Conservation (phyloP, 2,888 invertebrate species). For the Macrosiphum euphorbiae region DNA sequence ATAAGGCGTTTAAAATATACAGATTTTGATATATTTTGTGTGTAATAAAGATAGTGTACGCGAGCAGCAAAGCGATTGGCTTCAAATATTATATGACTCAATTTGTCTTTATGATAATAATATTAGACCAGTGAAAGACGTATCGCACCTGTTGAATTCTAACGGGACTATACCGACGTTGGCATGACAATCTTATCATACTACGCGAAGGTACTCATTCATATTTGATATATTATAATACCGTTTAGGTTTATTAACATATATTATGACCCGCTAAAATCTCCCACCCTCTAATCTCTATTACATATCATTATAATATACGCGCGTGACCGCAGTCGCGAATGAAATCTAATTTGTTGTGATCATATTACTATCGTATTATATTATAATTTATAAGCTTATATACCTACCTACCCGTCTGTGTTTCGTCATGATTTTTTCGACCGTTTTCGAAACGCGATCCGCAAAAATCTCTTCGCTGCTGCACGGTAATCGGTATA, state of each 20-base stretch:
- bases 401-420: background rate
- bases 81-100: too few relatives aligned
- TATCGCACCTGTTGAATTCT: too few relatives aligned
- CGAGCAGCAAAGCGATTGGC: too few relatives aligned
- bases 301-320: too few relatives aligned
- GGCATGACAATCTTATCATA: too few relatives aligned
- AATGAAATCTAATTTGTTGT: background rate
- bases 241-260: background rate
- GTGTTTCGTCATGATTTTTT: background rate
- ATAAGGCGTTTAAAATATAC: too few relatives aligned
- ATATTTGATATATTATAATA: background rate
- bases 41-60: too few relatives aligned
- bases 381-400: too few relatives aligned
- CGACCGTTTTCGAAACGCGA: background rate
- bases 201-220: background rate
- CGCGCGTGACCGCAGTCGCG: background rate
- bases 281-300: background rate
- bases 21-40: too few relatives aligned
- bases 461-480: background rate
- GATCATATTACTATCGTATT: background rate
- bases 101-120: too few relatives aligned
- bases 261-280: background rate
- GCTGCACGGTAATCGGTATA: background rate
- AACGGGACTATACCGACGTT: too few relatives aligned
- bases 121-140: too few relatives aligned